phyloP scores from a whole-genome alignment of 1,140 invertebrate species.

The Lasioglossum albipes region DNA sequence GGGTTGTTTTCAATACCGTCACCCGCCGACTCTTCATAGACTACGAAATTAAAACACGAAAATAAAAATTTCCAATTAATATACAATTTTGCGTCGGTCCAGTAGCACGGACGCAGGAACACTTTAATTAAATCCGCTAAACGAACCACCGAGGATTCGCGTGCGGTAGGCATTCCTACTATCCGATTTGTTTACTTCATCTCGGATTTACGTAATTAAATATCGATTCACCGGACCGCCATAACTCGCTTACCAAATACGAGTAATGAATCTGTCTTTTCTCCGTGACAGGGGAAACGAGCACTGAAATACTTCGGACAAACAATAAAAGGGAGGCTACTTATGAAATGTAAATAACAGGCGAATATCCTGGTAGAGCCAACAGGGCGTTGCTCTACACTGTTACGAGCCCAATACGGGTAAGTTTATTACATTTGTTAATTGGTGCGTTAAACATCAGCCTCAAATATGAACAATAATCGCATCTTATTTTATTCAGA shows the following conservation, averaged over 20 bases:
- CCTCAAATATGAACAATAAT: too few species aligned
- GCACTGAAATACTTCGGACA: not conserved
- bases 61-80: not conserved
- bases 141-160: constrained; percentile 2
- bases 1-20: too few species aligned
- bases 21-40: too few species aligned
- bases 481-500: too few species aligned
- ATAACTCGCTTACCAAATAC: constrained; percentile 32
- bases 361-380: constrained; percentile 4
- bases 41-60: too few species aligned
- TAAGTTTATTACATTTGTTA: too few species aligned
- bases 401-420: too few species aligned
- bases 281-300: not conserved
- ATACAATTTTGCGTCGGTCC: not conserved
- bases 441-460: too few species aligned
- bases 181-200: constrained; percentile 36
- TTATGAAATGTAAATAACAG: not conserved
- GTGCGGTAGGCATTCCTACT: constrained; percentile 15
- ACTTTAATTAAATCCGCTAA: constrained; percentile 26
- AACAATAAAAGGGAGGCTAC: not conserved
- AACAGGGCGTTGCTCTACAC: not conserved
- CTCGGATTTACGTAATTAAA: constrained; percentile 45
- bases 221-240: constrained; percentile 29
- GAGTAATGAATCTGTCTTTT: not conserved
- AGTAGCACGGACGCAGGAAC: not conserved